A percentile compares a stretch with the other conserved stretches of the same genome.
These are phyloP conservation scores for Halcyon smyrnensis DNA, from an alignment of 2,797 vertebrate species.

Conservation along the genomic window DNA sequence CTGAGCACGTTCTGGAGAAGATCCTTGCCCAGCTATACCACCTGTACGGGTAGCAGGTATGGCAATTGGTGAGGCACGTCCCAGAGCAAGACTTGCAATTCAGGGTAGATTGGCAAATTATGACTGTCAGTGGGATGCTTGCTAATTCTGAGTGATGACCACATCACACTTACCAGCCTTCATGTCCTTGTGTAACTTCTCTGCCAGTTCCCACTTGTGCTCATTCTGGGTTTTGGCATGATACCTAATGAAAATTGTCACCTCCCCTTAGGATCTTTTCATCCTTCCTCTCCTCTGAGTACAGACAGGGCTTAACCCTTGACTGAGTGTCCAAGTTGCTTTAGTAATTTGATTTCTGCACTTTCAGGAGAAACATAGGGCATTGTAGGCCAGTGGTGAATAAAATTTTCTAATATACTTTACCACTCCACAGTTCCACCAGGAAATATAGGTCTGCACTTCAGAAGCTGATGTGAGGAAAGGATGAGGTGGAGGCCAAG, in stretches of 20 bases:
- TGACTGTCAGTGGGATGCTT: background rate
- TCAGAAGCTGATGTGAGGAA: background rate
- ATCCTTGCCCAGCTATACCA: background rate
- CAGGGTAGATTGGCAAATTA: background rate
- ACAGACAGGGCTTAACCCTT: background rate
- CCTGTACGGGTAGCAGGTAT: background rate
- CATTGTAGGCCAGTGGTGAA: background rate
- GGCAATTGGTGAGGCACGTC: rapidly evolving
- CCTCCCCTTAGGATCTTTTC: background rate
- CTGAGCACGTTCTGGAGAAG: background rate
- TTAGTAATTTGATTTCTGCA: background rate
- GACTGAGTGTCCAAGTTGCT: background rate
- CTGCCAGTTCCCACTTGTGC: background rate
- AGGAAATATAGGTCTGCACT: background rate
- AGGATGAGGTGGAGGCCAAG: background rate
- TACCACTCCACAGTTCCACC: background rate
- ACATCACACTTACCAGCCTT: background rate
- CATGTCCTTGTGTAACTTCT: background rate
- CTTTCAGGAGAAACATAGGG: background rate
- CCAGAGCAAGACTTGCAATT: background rate
- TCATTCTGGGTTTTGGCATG: background rate
- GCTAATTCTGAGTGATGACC: background rate
- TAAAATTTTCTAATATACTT: background rate
- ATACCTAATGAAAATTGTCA: background rate
- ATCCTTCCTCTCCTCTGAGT: background rate